Evolutionary conservation across 2,888 invertebrate species (phyloP), one percentile per base, ranked within the genome.

Genomic region (Orgyia antiqua): DNA sequence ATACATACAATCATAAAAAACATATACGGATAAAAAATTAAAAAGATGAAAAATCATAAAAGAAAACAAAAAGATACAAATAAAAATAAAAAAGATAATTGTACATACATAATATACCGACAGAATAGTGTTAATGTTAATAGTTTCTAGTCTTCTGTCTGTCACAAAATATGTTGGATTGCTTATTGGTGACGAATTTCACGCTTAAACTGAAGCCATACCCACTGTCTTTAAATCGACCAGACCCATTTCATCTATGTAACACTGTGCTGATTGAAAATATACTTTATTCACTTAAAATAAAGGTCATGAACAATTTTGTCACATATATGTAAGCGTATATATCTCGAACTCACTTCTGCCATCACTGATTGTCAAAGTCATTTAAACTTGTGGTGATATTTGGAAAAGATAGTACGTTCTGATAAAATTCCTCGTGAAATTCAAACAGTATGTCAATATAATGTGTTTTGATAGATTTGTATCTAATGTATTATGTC

Each of bases 291-390:
- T 1, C 25, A 2, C 7, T 10, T 7, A 1, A 2, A 31, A 44
- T 30, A 50, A 51, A 31, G 8, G 11, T 4, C 13, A 21, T 15
- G 10, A 6, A 20, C 4, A 20, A 9, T 23, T 4, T 10, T 5
- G 25, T 24, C 31, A 8, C n/a, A 6, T 4, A 31, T 7, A 24
- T n/a, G 19, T 9, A 13, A 6, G 13, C 56, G 62, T 58, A 57
- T 53, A 57, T 60, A 62, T 60, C 58, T 49, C 27, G 51, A 58
- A 62, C 63, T 58, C 64, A 61, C 60, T 64, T 50, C 54, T 39
- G 29, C 58, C 64, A 57, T 68, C 67, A 68, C 60, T 49, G 65
- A 64, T 56, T 64, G 63, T 52, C 57, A 57, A 58, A 68, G 61
- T 66, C 65, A 66, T 68, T 62, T 58, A 42, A 45, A 46, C 49